These are phyloP conservation scores for Bufo bufo DNA, from an alignment of 2,113 vertebrate genomes.

Conservation along the genomic window DNA sequence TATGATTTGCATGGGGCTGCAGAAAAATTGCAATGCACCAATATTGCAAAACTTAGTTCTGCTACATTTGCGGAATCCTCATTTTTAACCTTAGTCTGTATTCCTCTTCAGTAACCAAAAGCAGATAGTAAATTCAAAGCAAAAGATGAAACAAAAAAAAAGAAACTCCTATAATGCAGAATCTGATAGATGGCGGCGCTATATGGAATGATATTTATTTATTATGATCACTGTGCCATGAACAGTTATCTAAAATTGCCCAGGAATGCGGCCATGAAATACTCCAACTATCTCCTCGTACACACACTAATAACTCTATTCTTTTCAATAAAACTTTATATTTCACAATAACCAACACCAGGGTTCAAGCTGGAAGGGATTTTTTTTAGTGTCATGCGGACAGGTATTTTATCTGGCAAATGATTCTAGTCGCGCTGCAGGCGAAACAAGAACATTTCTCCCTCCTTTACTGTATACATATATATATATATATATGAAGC, in stretches of 20 bases:
- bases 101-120: neutral
- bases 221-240: constrained; percentile 25
- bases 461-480: constrained; percentile 17
- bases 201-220: constrained; percentile 37
- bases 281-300: neutral
- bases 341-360: constrained; percentile 46
- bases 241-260: constrained; percentile 35
- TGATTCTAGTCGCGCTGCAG: constrained; percentile 6
- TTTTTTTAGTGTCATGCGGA: constrained; percentile 34
- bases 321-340: constrained; percentile 48
- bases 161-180: neutral
- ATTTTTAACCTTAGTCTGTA: neutral
- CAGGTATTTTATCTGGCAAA: constrained; percentile 53
- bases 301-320: constrained; percentile 49
- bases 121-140: neutral
- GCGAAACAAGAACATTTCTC: constrained; percentile 36
- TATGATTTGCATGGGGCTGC: neutral
- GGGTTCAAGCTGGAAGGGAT: constrained; percentile 40
- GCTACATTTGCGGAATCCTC: neutral
- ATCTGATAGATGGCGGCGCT: constrained; percentile 6
- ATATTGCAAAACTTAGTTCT: neutral
- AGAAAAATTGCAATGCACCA: neutral
- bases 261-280: constrained; percentile 18
- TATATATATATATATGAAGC: constrained; percentile 8
- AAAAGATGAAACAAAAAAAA: neutral